Base-by-base conservation (phyloP, 1,140 invertebrate species). In the Zaprionus ghesquierei region DNA sequence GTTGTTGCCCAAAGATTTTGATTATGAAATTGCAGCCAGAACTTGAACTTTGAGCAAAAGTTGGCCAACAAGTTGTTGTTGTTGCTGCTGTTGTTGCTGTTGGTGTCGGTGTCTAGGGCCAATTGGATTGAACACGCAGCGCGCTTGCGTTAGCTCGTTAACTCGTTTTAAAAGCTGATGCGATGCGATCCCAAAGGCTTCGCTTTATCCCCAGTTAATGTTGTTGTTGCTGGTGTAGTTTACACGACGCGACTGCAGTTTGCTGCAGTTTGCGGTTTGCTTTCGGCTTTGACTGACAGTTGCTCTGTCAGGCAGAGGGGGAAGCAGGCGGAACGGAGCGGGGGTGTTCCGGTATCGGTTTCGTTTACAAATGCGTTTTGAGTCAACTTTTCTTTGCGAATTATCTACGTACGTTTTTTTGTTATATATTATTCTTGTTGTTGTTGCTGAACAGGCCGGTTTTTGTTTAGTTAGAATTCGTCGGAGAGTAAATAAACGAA, bases 181-280 rank as follows among this genome's bases (percentile, higher is more conserved):
- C 31, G 73, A 63, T 72, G 72, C 58, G 71, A 41, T 41, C 35
- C 63, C 35, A 79, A 65, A 70, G 68, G 81, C 77, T 22, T 73
- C 46, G 50, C 51, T 69, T 51, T 59, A 61, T 77, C 35, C 63
- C 53, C 66, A 60, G 31, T 18, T 10, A 25, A 35, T 59, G 18
- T 68, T 51, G 23, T 18, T 62, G 61, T 44, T 65, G 69, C 44
- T 85, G 77, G 56, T 87, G 81, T 81, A 68, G 61, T 79, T 85
- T 85, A 80, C 77, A 79, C 68, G 77, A 41, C 44, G 77, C 49
- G 56, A 59, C 54, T 75, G 77, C 27, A 58, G 64, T 55, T 59
- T 79, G 61, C 35, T 85, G 81, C 61, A 79, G 81, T 87, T 85
- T 72, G 68, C 61, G 82, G 81, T 87, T 85, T 72, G 68, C 18